Conservation (phyloP, 2,888 invertebrate species). For the Volucella bombylans region DNA sequence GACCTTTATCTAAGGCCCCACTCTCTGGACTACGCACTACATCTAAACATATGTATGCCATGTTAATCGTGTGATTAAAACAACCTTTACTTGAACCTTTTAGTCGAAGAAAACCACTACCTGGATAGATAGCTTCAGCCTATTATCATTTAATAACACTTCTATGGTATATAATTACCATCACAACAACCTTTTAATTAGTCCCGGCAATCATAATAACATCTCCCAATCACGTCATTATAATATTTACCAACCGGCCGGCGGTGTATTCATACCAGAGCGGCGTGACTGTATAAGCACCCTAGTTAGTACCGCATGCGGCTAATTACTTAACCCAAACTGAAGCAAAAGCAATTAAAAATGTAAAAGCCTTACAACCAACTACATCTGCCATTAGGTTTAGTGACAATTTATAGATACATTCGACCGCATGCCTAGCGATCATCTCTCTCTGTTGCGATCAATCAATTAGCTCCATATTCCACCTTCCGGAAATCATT, state of each 20-base stretch:
- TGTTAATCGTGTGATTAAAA: too few species aligned
- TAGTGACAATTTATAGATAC: background rate
- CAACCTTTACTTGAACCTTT: too few species aligned
- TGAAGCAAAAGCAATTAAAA: background rate
- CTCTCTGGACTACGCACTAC: too few species aligned
- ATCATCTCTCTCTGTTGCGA: background rate
- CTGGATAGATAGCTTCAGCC: too few species aligned
- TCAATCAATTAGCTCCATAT: constrained; percentile 22
- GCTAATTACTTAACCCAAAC: constrained; percentile 1
- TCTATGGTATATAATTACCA: background rate
- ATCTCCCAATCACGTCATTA: too few species aligned
- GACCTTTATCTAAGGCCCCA: too few species aligned
- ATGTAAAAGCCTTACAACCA: background rate
- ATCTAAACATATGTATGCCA: too few species aligned
- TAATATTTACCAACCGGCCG: too few species aligned
- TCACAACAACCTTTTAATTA: constrained; percentile 17
- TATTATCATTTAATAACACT: too few species aligned
- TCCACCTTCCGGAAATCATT: constrained; percentile 16
- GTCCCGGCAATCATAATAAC: background rate
- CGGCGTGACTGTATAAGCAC: too few species aligned
- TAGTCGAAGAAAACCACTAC: too few species aligned
- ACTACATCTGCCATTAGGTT: background rate
- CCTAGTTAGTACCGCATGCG: background rate
- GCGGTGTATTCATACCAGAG: too few species aligned
- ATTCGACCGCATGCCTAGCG: background rate